Base-by-base conservation (phyloP, 2,113 vertebrate genomes). In the Ochotona curzoniae region DNA sequence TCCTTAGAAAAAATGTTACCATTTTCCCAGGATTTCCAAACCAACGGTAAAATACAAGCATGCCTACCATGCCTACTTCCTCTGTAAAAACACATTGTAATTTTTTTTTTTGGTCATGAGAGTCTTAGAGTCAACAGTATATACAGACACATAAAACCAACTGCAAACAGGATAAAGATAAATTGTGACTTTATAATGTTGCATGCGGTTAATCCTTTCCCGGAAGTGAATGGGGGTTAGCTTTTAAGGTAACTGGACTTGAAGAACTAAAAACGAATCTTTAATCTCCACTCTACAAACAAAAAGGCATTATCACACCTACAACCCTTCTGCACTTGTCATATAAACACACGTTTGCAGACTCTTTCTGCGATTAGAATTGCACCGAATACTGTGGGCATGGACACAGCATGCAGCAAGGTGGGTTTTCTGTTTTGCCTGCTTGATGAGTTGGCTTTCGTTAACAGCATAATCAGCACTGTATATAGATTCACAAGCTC, bases 21-120 rank as follows among this genome's bases (percentile, higher is more conserved):
- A n/a, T 64, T 84, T 96, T 96, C 94, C 89, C 76, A 89, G 93
- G 20, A 96, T 97, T 96, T 97, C 74, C 88, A 94, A 61, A n/a
- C 0, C 51, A 96, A 93, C 47, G 92, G 75, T 49, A 94, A 97
- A 96, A 81, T 91, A 84, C 10, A 90, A 79, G 63, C 87, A 60
- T 69, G 90, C 64, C 85, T 84, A 86, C 64, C 87, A 60, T 69
- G 90, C 64, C 85, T 84, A 86, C 64, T 51, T 88, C 89, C 97
- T 95, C 94, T 90, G 70, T 51, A 73, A 96, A 97, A 96, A 71
- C 0, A 0, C 83, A 78, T 90, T 94, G 94, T 96, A 80, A 91
- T 95, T 86, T 80, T 93, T 94, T 44, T 44, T 87, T 63, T 84
- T 47, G 35, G 92, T 94, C 96, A 81, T 79, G 47, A 96, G 95